A percentile compares a stretch with the other conserved stretches of the same genome.
Evolutionary conservation across 2,797 vertebrate species (phyloP).

Genomic region (Sebastes taczanowskii): DNA sequence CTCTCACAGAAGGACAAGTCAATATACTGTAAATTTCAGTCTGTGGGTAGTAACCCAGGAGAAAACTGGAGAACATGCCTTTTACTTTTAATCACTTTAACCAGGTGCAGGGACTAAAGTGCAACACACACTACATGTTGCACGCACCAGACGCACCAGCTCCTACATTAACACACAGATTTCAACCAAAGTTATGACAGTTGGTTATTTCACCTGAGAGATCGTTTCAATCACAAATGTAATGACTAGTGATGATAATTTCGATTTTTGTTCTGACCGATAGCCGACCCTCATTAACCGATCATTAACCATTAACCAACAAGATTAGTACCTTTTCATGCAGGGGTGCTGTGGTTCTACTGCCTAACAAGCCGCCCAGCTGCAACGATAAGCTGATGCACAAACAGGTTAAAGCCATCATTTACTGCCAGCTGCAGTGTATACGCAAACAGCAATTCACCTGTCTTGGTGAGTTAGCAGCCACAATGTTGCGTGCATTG

Average conservation of each 20-base stretch:
- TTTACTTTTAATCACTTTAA: conserved; percentile 1
- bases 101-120: background rate
- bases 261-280: too few relatives aligned
- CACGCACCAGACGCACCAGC: too few relatives aligned
- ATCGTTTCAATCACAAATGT: too few relatives aligned
- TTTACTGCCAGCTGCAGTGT: background rate
- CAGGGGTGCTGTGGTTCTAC: background rate
- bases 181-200: background rate
- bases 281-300: too few relatives aligned
- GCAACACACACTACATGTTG: background rate
- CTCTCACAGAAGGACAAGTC: background rate
- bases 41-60: background rate
- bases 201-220: too few relatives aligned
- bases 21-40: conserved; percentile 1
- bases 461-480: background rate
- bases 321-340: background rate
- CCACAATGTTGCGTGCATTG: background rate
- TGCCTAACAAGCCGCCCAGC: background rate
- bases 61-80: background rate
- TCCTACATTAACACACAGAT: background rate
- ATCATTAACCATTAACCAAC: too few relatives aligned
- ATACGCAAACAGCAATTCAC: background rate
- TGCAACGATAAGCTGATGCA: background rate
- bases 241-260: too few relatives aligned
- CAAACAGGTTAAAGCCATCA: background rate